phyloP scores from a whole-genome alignment of 2,888 invertebrate species.

The Nowickia ferox region DNA sequence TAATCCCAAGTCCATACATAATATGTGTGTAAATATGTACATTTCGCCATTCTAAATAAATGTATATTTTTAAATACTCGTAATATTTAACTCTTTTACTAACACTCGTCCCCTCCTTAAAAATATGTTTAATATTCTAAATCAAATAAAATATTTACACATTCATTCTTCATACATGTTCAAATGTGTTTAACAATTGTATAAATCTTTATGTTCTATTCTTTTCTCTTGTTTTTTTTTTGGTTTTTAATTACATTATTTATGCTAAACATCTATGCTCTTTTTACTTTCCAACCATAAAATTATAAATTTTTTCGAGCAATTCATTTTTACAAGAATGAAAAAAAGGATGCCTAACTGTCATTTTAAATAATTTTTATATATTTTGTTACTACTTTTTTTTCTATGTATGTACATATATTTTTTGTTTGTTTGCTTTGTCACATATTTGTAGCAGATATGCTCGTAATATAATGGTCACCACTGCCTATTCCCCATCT shows the following conservation, averaged over 20 bases:
- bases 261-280: constrained; percentile 68
- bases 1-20: too few species aligned
- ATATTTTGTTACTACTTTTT: constrained; percentile 53
- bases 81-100: too few species aligned
- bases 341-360: constrained; percentile 67
- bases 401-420: not conserved
- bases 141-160: not conserved
- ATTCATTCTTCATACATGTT: constrained; percentile 11
- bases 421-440: constrained; percentile 43
- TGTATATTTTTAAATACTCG: too few species aligned
- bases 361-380: constrained; percentile 67
- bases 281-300: constrained; percentile 66
- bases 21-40: too few species aligned
- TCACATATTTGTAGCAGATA: constrained; percentile 65
- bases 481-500: constrained; percentile 8
- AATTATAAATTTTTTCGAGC: constrained; percentile 54
- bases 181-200: constrained; percentile 55
- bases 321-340: constrained; percentile 42
- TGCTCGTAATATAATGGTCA: constrained; percentile 46
- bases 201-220: constrained; percentile 46
- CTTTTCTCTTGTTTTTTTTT: constrained; percentile 29
- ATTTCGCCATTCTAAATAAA: too few species aligned
- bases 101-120: too few species aligned
- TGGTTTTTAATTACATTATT: constrained; percentile 65
- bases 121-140: not conserved